phyloP scores from a whole-genome alignment of 2,113 vertebrate genomes.

The Microtus oregoni region DNA sequence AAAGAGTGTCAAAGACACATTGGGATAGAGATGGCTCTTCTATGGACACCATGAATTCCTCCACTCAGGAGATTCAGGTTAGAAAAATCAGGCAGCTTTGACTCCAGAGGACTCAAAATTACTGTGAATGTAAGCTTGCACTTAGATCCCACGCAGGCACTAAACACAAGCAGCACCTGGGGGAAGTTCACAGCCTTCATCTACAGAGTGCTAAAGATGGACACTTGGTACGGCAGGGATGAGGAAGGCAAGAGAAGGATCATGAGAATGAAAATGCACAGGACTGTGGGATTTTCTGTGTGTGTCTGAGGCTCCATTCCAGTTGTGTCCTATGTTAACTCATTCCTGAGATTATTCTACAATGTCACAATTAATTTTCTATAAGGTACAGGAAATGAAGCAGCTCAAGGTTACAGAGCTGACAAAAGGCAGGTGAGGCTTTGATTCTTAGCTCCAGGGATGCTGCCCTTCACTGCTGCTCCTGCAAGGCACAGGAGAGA shows the following conservation, averaged over 20 bases:
- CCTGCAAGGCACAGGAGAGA: too few relatives aligned
- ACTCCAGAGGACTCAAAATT: background rate
- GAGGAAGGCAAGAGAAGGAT: background rate
- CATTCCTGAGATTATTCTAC: background rate
- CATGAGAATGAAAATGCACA: rapidly evolving
- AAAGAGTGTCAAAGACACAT: background rate
- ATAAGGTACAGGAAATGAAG: background rate
- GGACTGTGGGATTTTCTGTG: background rate
- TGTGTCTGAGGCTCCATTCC: background rate
- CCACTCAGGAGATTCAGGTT: background rate
- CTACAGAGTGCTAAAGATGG: too few relatives aligned
- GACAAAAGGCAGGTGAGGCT: background rate
- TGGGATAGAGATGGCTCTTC: background rate
- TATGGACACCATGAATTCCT: background rate
- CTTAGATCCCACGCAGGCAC: background rate
- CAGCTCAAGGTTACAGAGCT: background rate
- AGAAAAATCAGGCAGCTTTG: background rate
- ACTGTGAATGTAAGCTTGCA: background rate
- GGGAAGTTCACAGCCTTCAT: background rate
- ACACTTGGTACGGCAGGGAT: background rate
- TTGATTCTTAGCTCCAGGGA: background rate
- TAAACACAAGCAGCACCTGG: background rate
- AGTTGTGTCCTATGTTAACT: background rate
- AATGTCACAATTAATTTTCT: background rate
- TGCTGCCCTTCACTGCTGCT: background rate